Evolutionary conservation across 1,140 invertebrate species (phyloP), one percentile per base, ranked within the genome.

Genomic region (Episyrphus balteatus): DNA sequence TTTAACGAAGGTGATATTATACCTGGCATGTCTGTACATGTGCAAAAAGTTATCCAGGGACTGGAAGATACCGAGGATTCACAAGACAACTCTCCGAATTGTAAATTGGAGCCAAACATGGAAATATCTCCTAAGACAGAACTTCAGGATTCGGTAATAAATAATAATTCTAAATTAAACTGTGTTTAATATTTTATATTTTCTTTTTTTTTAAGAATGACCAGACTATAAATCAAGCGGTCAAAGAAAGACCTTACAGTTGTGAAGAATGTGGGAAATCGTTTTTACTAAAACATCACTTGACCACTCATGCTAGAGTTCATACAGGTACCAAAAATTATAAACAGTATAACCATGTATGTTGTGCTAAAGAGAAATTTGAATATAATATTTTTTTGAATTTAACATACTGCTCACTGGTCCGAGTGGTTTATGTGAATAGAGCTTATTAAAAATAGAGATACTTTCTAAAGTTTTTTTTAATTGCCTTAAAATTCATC

Each of bases 251-350:
- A 33, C 86, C 85, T 1, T 88, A 86, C 57, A 81, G 80, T 6
- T 90, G 86, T 62, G 75, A 80, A 19, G 82, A 87, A 63, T 88
- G 85, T 61, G 85, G 84, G 11, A 88, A 88, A 61, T 84, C 84
- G 5, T 89, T 88, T 69, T 72, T 86, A 10, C 66, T 87, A 39
- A 88, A 88, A 63, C 84, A 87, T 64, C 84, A 88, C 71, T 73
- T 88, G 31, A 84, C 83, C 1, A 87, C 84, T 12, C 86, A 88
- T 61, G 77, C 83, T 61, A 64, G 84, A 54, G 83, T 86, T 1
- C 84, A 87, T 67, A 84, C 83, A 37, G 84, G 77, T 77, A 62
- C 44, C 34, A 12, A 17, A 41, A 37, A n/a, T 47, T 17, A 44
- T 19, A 39, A 19, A 33, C 15, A 36, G 3, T 30, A n/a, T n/a